These are phyloP conservation scores for Aleiodes testaceus DNA, from an alignment of 2,888 invertebrate genomes.

Conservation along the genomic window DNA sequence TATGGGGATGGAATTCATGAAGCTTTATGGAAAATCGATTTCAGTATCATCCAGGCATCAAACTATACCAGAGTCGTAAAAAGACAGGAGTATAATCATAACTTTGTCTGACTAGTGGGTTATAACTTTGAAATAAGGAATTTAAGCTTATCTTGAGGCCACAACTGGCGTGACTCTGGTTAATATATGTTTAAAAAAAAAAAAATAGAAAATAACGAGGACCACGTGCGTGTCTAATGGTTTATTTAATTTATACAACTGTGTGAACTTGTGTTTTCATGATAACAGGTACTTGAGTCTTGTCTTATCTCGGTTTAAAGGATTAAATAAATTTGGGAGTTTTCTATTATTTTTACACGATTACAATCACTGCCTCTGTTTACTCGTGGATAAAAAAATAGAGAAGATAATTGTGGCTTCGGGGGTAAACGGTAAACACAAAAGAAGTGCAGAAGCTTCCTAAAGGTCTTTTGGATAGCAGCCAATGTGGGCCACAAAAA, in stretches of 20 bases:
- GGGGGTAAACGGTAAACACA: neutral
- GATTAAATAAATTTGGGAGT: neutral
- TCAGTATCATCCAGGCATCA: constrained; percentile 60
- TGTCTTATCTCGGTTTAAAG: no score
- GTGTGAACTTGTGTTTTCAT: no score
- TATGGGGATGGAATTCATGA: constrained; percentile 53
- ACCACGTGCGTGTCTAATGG: neutral
- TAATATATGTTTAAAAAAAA: neutral
- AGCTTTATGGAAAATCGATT: constrained; percentile 65
- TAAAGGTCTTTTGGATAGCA: constrained; percentile 28
- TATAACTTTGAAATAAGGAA: neutral
- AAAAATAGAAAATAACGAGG: neutral
- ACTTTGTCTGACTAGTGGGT: neutral
- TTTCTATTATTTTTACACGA: constrained; percentile 35
- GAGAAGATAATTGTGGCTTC: neutral
- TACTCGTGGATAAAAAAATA: neutral
- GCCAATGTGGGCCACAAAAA: constrained; percentile 31
- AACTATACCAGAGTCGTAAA: constrained; percentile 45
- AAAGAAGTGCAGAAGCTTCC: neutral
- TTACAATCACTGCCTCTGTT: neutral
- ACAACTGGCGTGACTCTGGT: constrained; percentile 17
- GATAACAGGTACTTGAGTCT: no score
- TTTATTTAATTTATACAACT: constrained; percentile 8
- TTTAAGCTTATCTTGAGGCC: constrained; percentile 17
- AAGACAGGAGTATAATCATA: neutral